These are phyloP conservation scores for Cherax destructor DNA, from an alignment of 1,140 invertebrate species.

Conservation along the genomic window DNA sequence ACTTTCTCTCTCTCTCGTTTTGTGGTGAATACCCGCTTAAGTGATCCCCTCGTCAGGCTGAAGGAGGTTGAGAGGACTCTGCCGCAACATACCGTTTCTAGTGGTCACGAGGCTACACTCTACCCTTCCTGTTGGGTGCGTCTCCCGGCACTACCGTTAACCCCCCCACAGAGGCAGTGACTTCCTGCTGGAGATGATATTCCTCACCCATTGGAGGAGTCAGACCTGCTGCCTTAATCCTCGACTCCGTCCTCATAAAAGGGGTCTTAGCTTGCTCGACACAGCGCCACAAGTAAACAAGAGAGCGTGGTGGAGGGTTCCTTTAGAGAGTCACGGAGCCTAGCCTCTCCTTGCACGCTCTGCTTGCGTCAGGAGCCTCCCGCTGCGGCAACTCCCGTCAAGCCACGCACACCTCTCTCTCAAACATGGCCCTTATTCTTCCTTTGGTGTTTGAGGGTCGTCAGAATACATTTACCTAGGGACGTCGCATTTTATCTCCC, in stretches of 20 bases:
- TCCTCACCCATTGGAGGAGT: neutral
- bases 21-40: neutral
- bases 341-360: neutral
- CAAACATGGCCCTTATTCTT: too few relatives aligned
- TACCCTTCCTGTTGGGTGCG: neutral
- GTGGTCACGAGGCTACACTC: neutral
- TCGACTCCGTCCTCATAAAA: conserved; percentile 2
- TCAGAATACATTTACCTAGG: too few relatives aligned
- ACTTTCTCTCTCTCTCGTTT: neutral
- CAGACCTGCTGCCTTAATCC: neutral
- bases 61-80: neutral
- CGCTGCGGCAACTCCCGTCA: neutral
- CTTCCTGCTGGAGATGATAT: too few relatives aligned
- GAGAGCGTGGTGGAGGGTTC: neutral
- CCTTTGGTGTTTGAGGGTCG: too few relatives aligned
- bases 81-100: neutral
- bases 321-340: neutral
- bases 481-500: too few relatives aligned
- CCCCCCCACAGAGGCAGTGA: neutral
- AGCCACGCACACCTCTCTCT: neutral
- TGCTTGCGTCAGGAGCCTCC: neutral
- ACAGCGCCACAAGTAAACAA: neutral
- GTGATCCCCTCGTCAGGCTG: neutral
- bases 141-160: neutral
- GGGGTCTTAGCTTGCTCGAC: conserved; percentile 6